Evolutionary conservation across 1,140 invertebrate species (phyloP).

Genomic region (Drosophila setifemur): DNA sequence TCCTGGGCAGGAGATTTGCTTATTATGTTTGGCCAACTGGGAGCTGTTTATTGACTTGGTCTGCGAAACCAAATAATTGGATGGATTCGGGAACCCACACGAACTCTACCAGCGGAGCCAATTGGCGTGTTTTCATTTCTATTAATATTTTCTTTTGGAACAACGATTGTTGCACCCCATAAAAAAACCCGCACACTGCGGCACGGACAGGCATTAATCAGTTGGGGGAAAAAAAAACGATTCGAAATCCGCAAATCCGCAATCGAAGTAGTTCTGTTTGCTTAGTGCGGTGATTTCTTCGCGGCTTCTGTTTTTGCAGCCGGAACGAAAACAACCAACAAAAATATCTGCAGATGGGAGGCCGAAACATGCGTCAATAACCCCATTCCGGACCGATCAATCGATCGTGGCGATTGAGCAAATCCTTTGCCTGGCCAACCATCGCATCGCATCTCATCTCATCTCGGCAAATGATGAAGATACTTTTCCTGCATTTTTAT

Average conservation of each 20-base stretch:
- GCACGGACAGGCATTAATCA: conserved; percentile 73
- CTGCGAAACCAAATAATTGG: conserved; percentile 50
- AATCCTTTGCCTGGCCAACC: conserved; percentile 39
- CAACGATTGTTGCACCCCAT: conserved; percentile 71
- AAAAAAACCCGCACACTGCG: conserved; percentile 45
- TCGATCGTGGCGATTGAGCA: conserved; percentile 26
- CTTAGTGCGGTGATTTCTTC: conserved; percentile 19
- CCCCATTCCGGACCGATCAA: conserved; percentile 54
- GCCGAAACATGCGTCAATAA: conserved; percentile 72
- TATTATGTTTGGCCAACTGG: conserved; percentile 47
- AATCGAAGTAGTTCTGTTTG: conserved; percentile 63
- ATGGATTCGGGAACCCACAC: conserved; percentile 37
- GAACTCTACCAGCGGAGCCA: conserved; percentile 28
- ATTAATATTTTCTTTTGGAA: conserved; percentile 75
- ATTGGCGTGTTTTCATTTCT: conserved; percentile 71
- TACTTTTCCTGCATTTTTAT: conserved; percentile 54
- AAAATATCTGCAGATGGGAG: conserved; percentile 30
- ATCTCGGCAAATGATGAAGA: conserved; percentile 35
- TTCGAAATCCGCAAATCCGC: too few species aligned
- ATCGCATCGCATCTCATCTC: conserved; percentile 1
- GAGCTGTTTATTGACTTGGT: conserved; percentile 65
- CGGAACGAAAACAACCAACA: conserved; percentile 50
- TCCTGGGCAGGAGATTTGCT: conserved; percentile 29
- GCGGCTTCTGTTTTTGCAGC: conserved; percentile 21
- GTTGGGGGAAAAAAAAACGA: neutral